Evolutionary conservation across 2,797 vertebrate genomes (phyloP), one percentile per base, ranked within the genome.

Genomic region (Sciaenops ocellatus): DNA sequence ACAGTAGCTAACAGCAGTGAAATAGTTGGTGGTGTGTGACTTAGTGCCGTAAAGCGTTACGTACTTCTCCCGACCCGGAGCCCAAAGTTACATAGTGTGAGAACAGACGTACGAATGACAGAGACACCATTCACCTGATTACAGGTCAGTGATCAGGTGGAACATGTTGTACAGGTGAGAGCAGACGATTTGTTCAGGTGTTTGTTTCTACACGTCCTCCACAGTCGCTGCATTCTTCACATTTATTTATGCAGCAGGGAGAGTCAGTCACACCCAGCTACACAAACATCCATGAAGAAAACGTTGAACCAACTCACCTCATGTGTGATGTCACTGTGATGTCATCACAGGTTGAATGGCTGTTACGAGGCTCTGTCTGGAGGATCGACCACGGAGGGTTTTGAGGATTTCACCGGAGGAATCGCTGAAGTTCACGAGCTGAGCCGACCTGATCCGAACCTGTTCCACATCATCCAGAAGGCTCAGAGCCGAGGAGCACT

Each of bases 401-500:
- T 98, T 0, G 97, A 97, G 87, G 97, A 98, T 76, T 98, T 98
- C 90, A 89, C 87, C 0, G 79, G 84, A 44, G 87, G 87, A 6
- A 86, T 98, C 10, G 95, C 97, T 0, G 97, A 98, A 78, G 94
- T 88, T 90, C 97, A 94, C 1, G 95, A 96, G 28, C 86, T 98
- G 66, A 89, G 64, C 47, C 93, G 88, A 28, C 92, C 96, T 2
- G 93, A 95, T 4, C 87, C 93, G 1, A 86, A 94, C 70, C 94
- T 98, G 78, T 98, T 96, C 93, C 95, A 77, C 86, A 95, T 98
- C 94, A 96, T 98, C 73, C 94, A 95, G 92, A 97, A 97, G 78
- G 97, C 96, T 1, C 92, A 97, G 65, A 77, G 79, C 73, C 95
- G 94, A 2, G 96, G 96, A 0, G 97, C 96, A 0, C 94, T 97